phyloP scores from a whole-genome alignment of 2,113 vertebrate species.

The Rhynchomys soricoides region DNA sequence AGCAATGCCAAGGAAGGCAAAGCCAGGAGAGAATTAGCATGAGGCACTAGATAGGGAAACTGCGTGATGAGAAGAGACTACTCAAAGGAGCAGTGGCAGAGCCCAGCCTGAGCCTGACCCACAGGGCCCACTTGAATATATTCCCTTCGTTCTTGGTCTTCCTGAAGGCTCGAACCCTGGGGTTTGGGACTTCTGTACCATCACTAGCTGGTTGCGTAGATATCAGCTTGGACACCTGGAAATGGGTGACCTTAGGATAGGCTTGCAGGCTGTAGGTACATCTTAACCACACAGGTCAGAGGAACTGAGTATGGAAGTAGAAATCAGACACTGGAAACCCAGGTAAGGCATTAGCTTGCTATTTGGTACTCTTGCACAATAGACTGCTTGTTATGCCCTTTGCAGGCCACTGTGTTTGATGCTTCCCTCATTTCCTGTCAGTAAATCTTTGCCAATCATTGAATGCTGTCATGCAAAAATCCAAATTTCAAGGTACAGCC shows the following conservation, averaged over 20 bases:
- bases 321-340: background rate
- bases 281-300: background rate
- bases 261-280: background rate
- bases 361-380: too few relatives aligned
- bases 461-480: background rate
- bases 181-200: background rate
- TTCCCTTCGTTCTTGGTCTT: background rate
- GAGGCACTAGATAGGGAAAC: background rate
- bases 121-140: background rate
- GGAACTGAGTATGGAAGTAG: fast-evolving
- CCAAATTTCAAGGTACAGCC: background rate
- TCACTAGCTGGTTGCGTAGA: background rate
- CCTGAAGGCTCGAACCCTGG: background rate
- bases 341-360: fast-evolving
- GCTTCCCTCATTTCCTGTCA: background rate
- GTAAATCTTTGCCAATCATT: background rate
- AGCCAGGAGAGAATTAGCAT: background rate
- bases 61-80: background rate
- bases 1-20: background rate
- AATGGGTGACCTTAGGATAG: background rate
- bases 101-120: too few relatives aligned
- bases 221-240: background rate
- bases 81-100: background rate
- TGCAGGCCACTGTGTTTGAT: background rate
- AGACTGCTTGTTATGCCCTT: background rate